phyloP scores from a whole-genome alignment of 2,113 vertebrate species.

The Pagrus major region DNA sequence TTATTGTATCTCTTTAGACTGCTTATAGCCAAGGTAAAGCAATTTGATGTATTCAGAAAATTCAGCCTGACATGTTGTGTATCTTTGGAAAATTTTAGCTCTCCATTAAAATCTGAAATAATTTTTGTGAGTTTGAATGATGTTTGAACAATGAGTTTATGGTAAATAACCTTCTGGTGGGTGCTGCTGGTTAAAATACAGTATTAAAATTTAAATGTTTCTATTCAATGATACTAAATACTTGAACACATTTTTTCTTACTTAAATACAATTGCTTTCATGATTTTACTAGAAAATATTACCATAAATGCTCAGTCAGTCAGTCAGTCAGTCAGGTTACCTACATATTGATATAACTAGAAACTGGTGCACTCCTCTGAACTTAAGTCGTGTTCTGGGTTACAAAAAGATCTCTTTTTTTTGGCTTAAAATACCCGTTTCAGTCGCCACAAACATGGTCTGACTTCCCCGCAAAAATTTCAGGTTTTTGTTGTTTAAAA shows the following conservation, averaged over 20 bases:
- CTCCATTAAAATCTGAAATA: not conserved
- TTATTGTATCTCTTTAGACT: no score
- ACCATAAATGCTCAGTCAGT: not conserved
- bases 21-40: no score
- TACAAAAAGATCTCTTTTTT: no score
- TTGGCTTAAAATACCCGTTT: no score
- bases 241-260: no score
- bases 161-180: not conserved
- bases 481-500: no score
- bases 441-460: no score
- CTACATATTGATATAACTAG: not conserved
- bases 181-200: not conserved
- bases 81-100: not conserved
- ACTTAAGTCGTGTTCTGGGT: not conserved
- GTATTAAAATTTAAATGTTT: not conserved
- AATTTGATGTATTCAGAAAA: no score
- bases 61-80: not conserved
- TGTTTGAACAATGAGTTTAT: not conserved
- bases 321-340: not conserved
- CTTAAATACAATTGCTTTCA: not conserved
- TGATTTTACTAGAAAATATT: no score
- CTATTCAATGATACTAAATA: not conserved
- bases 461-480: no score
- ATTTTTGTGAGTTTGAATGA: not conserved
- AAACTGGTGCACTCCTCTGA: not conserved